A percentile compares a stretch with the other conserved stretches of the same genome.
phyloP scores from a whole-genome alignment of 2,797 vertebrate species.

The Danio jaintianensis region DNA sequence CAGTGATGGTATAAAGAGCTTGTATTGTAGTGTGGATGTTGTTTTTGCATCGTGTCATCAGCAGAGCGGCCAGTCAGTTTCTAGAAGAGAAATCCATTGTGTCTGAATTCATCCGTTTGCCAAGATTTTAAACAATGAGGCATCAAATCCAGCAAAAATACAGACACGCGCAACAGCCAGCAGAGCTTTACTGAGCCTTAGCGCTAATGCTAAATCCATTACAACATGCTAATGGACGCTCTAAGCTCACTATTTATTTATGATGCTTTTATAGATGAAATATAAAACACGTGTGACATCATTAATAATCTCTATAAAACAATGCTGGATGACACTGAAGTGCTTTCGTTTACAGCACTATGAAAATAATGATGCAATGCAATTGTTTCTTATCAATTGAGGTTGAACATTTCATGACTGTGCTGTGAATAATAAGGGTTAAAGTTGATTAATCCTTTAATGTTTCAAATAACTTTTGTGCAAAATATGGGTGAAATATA shows the following conservation, averaged over 20 bases:
- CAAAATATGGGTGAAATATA: too few relatives aligned
- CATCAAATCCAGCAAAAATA: neutral
- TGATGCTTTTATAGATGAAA: slow-evolving; percentile 19
- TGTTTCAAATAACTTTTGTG: too few relatives aligned
- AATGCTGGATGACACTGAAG: neutral
- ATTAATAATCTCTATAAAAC: slow-evolving; percentile 9
- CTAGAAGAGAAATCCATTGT: slow-evolving; percentile 38
- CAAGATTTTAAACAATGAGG: slow-evolving; percentile 13
- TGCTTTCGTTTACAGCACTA: slow-evolving; percentile 6
- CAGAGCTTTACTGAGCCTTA: slow-evolving; percentile 4
- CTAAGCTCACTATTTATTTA: slow-evolving; percentile 35
- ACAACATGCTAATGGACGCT: slow-evolving; percentile 8
- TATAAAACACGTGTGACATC: slow-evolving; percentile 31
- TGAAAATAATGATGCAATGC: neutral
- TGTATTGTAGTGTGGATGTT: slow-evolving; percentile 7
- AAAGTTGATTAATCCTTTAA: too few relatives aligned
- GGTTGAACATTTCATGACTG: neutral
- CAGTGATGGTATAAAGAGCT: slow-evolving; percentile 16
- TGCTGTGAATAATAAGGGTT: neutral
- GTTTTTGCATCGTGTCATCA: slow-evolving; percentile 20
- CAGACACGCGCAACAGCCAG: neutral
- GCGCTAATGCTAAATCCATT: slow-evolving; percentile 2
- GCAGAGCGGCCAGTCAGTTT: slow-evolving; percentile 2
- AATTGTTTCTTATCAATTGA: neutral
- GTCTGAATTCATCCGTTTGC: slow-evolving; percentile 20